phyloP scores from a whole-genome alignment of 2,888 invertebrate species.

The Ormia ochracea region DNA sequence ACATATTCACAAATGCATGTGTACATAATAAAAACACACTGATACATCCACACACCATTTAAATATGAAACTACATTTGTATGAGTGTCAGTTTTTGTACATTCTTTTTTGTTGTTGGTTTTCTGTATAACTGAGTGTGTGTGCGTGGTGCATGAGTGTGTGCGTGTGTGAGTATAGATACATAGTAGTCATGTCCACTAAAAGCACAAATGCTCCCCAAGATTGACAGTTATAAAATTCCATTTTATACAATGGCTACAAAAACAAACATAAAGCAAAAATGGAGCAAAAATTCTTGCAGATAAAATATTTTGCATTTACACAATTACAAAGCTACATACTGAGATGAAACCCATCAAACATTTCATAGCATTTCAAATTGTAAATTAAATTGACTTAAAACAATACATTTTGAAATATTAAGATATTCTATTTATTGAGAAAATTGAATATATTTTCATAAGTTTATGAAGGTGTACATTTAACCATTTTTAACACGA shows the following conservation, averaged over 20 bases:
- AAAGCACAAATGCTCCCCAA: slow-evolving; percentile 58
- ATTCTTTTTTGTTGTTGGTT: slow-evolving; percentile 8
- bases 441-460: no score
- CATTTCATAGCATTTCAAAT: no score
- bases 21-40: not conserved
- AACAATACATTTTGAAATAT: no score
- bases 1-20: not conserved
- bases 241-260: slow-evolving; percentile 27
- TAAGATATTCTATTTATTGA: no score
- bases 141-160: no score
- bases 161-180: not conserved
- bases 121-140: not conserved
- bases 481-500: no score
- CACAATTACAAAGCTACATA: not conserved
- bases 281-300: not conserved
- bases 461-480: no score
- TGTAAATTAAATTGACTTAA: no score
- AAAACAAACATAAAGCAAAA: slow-evolving; percentile 18
- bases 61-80: slow-evolving; percentile 16
- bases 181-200: slow-evolving; percentile 54
- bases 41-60: not conserved
- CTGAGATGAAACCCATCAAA: not conserved
- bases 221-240: slow-evolving; percentile 53
- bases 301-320: slow-evolving; percentile 7
- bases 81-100: not conserved